Percentiles rank a stretch among this genome's conserved stretches.
phyloP scores from a whole-genome alignment of 2,797 vertebrate species.

The Erethizon dorsatum region DNA sequence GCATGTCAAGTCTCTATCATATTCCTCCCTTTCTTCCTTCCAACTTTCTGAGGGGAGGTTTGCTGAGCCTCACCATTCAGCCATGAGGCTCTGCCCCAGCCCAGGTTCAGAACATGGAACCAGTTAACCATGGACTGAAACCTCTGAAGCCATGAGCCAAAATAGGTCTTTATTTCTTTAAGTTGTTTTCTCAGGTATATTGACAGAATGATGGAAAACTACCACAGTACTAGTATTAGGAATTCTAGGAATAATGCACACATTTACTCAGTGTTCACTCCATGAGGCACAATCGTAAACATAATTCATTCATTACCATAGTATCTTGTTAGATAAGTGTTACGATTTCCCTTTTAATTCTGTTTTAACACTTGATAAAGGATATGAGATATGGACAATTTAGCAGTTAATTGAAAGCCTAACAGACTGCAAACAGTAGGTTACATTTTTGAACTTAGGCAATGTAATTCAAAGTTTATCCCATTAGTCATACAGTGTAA shows the following conservation, averaged over 20 bases:
- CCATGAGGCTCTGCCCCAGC: neutral
- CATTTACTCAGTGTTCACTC: fast-evolving
- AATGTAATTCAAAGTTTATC: fast-evolving
- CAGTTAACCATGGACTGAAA: neutral
- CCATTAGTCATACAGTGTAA: neutral
- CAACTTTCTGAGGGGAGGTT: neutral
- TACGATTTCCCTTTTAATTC: neutral
- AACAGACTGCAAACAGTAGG: neutral
- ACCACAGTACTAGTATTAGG: neutral
- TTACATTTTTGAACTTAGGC: neutral
- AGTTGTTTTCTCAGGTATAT: neutral
- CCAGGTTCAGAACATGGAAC: neutral
- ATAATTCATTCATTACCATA: neutral
- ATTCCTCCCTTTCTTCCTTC: neutral
- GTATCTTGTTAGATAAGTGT: neutral
- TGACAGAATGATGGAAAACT: neutral
- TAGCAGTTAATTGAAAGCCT: neutral
- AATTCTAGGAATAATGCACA: neutral
- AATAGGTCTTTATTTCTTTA: neutral
- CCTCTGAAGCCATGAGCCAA: neutral
- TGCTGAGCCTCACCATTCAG: neutral
- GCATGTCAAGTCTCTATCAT: neutral
- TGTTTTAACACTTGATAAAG: neutral
- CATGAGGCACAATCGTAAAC: neutral
- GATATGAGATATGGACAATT: neutral